Conservation (phyloP, 2,797 vertebrate genomes). For the Schizopygopsis malacanthus region DNA sequence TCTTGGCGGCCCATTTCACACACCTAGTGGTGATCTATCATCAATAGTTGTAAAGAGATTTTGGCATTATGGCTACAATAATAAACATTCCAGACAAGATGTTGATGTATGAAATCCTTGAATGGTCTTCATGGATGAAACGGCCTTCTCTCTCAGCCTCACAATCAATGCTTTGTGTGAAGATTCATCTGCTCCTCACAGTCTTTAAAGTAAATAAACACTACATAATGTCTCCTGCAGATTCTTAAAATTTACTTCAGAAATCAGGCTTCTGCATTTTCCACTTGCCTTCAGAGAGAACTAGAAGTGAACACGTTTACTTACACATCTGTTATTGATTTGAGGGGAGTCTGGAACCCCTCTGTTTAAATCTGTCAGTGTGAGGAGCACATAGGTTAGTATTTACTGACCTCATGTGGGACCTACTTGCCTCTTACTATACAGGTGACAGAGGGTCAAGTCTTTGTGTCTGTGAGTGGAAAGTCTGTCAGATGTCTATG, state of each 20-base stretch:
- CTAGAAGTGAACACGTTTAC: constrained; percentile 49
- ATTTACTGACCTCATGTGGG: constrained; percentile 48
- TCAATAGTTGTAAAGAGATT: constrained; percentile 6
- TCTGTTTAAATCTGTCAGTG: constrained; percentile 53
- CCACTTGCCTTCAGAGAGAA: constrained; percentile 34
- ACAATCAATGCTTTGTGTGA: constrained; percentile 36
- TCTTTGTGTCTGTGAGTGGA: constrained; percentile 21
- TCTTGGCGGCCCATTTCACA: not conserved
- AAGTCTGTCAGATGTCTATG: constrained; percentile 31
- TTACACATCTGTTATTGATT: constrained; percentile 64
- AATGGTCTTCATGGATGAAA: constrained; percentile 23
- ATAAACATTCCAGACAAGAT: constrained; percentile 28
- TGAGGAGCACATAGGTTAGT: constrained; percentile 38
- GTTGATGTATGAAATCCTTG: constrained; percentile 36
- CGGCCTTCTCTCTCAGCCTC: constrained; percentile 8
- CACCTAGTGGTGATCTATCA: constrained; percentile 16
- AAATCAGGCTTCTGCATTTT: constrained; percentile 58
- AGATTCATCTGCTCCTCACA: constrained; percentile 37
- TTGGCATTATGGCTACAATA: constrained; percentile 47
- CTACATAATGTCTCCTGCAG: constrained; percentile 49
- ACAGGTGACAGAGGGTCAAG: constrained; percentile 41
- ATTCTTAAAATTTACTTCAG: constrained; percentile 52
- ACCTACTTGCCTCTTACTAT: constrained; percentile 47
- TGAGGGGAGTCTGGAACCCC: constrained; percentile 48
- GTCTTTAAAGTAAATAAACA: constrained; percentile 50